Percentiles rank a stretch among this genome's conserved stretches.
These are phyloP conservation scores for Gallinago stenura DNA, from an alignment of 2,797 vertebrate species.

Conservation along the genomic window DNA sequence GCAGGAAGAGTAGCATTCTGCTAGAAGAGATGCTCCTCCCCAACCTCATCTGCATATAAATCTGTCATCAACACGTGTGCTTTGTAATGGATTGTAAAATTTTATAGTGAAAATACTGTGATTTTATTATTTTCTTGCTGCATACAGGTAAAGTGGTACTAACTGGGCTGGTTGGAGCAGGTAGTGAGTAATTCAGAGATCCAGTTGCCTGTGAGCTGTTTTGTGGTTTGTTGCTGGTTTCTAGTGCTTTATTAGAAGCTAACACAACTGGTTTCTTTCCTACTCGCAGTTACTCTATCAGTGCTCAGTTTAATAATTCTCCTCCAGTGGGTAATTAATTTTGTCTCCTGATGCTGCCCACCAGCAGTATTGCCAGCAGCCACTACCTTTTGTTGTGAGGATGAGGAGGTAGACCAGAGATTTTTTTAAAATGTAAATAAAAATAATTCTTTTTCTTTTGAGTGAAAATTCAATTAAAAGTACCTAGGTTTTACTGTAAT, in stretches of 20 bases:
- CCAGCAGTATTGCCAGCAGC: neutral
- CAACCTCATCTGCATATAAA: neutral
- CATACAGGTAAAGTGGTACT: neutral
- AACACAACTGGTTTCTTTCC: neutral
- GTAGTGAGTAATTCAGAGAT: neutral
- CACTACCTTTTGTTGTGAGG: neutral
- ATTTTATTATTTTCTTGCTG: neutral
- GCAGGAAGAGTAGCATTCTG: neutral
- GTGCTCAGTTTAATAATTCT: neutral
- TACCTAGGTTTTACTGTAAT: neutral
- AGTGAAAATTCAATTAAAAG: slow-evolving; percentile 1
- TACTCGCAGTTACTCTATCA: neutral
- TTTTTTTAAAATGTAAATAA: neutral
- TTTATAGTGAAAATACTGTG: neutral
- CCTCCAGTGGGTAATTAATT: neutral
- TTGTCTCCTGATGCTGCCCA: neutral
- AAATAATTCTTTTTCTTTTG: neutral
- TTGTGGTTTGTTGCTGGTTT: neutral
- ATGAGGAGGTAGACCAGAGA: neutral
- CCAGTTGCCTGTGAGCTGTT: neutral
- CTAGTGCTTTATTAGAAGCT: neutral
- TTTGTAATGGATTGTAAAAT: neutral
- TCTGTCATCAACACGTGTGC: neutral
- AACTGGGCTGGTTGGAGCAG: neutral
- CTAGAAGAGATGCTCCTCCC: neutral